Base-by-base conservation (phyloP, 1,140 invertebrate species). In the Teleopsis dalmanni region DNA sequence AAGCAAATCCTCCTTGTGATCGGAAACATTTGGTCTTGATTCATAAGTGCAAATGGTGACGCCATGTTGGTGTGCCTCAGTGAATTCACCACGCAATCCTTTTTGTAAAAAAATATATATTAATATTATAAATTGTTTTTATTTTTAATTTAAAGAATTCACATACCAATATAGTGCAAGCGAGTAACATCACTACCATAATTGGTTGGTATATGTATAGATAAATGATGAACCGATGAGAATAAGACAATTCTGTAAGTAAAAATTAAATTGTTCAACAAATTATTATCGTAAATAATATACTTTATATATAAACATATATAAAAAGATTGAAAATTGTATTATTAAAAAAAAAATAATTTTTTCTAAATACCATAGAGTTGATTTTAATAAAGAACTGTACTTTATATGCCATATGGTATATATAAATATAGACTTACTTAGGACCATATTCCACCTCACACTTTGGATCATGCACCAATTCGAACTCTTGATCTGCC, bases 21-120 rank as follows among this genome's bases (percentile, higher is more conserved):
- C 91, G 42, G 81, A 77, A 10, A 89, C 75, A 70, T 88, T 91
- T 13, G 93, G 87, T 54, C 80, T 75, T 1, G 82, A 72, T 77
- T 96, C 93, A 72, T 96, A 96, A 46, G 81, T 88, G 59, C 88
- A 89, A 58, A 95, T 91, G 19, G 87, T 87, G 4, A 95, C 88
- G 48, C 90, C 90, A 67, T 95, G 90, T 45, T 82, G 76, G 61
- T 87, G 87, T 0, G 79, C 83, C 59, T 84, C 80, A n/a, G 78
- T 79, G 75, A 87, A 95, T 75, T 97, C 92, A 7, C 93, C 94
- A 66, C 83, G 84, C n/a, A 98, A 75, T 11, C 94, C 66, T 69
- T 14, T 47, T 1, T 9, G 9, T 9, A 16, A 8, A 33, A 26
- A 23, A 34, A 44, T 31, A 40, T 35, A 18, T 10, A 33, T 26